phyloP scores from a whole-genome alignment of 2,888 invertebrate genomes.

The Hyposoter dolosus region DNA sequence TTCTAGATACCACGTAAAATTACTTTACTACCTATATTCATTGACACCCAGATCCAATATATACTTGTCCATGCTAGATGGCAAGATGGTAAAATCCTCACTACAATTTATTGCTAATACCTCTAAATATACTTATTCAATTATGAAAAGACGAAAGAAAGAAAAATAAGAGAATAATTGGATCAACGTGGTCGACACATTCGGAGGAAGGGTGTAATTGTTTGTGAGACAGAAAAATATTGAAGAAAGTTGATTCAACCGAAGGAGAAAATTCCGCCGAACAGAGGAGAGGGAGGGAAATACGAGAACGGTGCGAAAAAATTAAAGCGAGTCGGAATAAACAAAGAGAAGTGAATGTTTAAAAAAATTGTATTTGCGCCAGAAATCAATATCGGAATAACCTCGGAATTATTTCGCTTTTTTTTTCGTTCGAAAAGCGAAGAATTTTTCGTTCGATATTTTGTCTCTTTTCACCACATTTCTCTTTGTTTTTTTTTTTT shows the following conservation, averaged over 20 bases:
- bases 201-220: constrained; percentile 30
- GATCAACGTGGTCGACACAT: constrained; percentile 67
- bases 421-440: constrained; percentile 10
- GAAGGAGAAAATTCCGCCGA: not conserved
- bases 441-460: constrained; percentile 31
- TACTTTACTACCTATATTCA: constrained; percentile 75
- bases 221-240: constrained; percentile 12
- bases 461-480: constrained; percentile 51
- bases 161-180: constrained; percentile 71
- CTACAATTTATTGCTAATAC: constrained; percentile 82
- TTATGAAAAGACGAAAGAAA: constrained; percentile 53
- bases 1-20: constrained; percentile 72
- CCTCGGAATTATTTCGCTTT: constrained; percentile 36
- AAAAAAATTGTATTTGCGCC: not conserved
- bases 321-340: constrained; percentile 38
- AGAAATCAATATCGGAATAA: constrained; percentile 4
- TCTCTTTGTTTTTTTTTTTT: constrained; percentile 35
- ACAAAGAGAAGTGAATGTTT: constrained; percentile 52
- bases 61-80: constrained; percentile 83
- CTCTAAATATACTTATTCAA: constrained; percentile 81
- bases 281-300: constrained; percentile 11
- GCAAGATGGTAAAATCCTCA: constrained; percentile 82
- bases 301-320: not conserved
- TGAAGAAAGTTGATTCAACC: not conserved
- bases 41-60: constrained; percentile 78